Base-by-base conservation (phyloP, 1,140 invertebrate genomes). In the Zeugodacus cucurbitae region DNA sequence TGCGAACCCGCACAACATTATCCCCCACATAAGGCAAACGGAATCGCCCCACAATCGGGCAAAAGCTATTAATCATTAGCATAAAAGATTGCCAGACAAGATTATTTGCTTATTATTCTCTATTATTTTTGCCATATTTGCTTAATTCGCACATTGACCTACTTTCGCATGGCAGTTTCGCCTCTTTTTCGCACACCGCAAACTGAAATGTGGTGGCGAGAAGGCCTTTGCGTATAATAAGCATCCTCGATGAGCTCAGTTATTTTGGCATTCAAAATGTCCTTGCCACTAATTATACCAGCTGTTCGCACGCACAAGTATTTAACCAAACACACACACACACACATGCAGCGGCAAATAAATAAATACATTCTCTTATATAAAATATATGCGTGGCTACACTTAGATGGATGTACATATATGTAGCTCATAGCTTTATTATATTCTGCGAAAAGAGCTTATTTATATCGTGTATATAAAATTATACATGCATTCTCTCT, bases 61-160 rank as follows among this genome's bases (percentile, higher is more conserved):
- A 74, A 74, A 20, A 37, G 32, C 17, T 22, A 74, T 74, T 74
- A 74, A 74, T 74, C 67, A 74, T 74, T 74, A 32, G 11, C 34
- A 37, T 74, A 34, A 37, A 74, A 74, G 67, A 74, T 74, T 74
- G 29, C 32, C 22, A 74, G 67, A 74, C 67, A 74, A 74, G 67
- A 74, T 74, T 37, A 74, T n/a, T 74, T 74, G 34, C 67, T 74
- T 74, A 74, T 74, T 74, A 74, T 74, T 74, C 32, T 37, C 67
- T 22, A 74, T 74, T 74, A 37, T 74, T 67, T 74, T 74, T 74
- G 32, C 29, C 67, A 74, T 37, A 74, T 74, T 74, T 74, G 34
- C 34, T 74, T 74, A 34, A 74, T 74, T 37, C 34, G 37, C 67
- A 41, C 34, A 74, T 74, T 74, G 67, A 74, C 67, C 67, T 74